These are phyloP conservation scores for Fregetta grallaria DNA, from an alignment of 2,113 vertebrate genomes.

Conservation along the genomic window DNA sequence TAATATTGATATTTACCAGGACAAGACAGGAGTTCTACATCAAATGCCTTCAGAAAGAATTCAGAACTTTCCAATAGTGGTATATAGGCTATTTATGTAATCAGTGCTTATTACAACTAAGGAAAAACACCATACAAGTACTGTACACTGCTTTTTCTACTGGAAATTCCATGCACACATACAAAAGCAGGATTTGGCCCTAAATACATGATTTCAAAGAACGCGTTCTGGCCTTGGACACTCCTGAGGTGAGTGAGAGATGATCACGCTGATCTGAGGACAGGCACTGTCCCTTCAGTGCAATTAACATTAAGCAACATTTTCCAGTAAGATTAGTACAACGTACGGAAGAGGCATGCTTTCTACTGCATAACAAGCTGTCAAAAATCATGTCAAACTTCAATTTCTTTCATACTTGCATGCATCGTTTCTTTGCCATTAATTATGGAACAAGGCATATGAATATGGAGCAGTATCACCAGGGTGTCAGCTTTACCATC, in stretches of 20 bases:
- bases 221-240: not conserved
- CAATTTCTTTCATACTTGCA: not conserved
- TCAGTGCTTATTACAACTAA: not conserved
- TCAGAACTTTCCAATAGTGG: not conserved
- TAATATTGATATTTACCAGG: not conserved
- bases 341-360: fast-evolving
- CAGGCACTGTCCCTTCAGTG: not conserved
- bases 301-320: not conserved
- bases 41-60: not conserved
- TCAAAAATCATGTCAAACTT: not conserved
- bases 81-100: not conserved
- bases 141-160: not conserved
- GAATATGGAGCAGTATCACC: not conserved
- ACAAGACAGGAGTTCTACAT: not conserved
- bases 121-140: not conserved
- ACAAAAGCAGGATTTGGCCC: not conserved
- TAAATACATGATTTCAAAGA: not conserved
- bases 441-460: not conserved
- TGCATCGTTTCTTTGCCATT: not conserved
- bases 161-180: not conserved
- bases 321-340: not conserved
- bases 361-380: not conserved
- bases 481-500: not conserved
- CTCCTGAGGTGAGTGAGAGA: not conserved
- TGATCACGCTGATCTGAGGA: not conserved